Percentiles rank a stretch among this genome's conserved stretches.
Evolutionary conservation across 2,888 invertebrate species (phyloP).

Genomic region (Euzophera pinguis): DNA sequence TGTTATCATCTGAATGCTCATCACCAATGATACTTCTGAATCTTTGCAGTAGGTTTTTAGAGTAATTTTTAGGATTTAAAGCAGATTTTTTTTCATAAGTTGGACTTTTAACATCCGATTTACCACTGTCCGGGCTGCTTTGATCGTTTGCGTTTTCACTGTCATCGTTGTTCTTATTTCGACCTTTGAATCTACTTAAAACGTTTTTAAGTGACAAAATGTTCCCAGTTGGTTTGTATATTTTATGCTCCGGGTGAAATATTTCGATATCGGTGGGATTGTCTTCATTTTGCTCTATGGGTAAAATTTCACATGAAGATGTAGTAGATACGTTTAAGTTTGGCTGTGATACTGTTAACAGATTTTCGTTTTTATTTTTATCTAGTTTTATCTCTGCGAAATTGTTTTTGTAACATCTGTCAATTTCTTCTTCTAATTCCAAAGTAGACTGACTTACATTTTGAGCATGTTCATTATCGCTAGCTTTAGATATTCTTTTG

Average conservation of each 20-base stretch:
- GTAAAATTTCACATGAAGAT: conserved; percentile 77
- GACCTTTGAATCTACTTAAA: conserved; percentile 75
- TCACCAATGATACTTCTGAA: conserved; percentile 75
- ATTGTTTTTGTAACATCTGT: conserved; percentile 72
- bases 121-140: conserved; percentile 52
- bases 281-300: conserved; percentile 60
- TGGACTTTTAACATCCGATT: conserved; percentile 63
- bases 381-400: conserved; percentile 60
- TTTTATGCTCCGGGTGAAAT: conserved; percentile 89
- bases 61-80: conserved; percentile 67
- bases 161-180: conserved; percentile 59
- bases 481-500: conserved; percentile 52
- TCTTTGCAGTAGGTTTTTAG: conserved; percentile 69
- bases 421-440: conserved; percentile 73
- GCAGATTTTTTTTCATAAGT: conserved; percentile 62
- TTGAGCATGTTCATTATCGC: conserved; percentile 53
- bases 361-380: conserved; percentile 57
- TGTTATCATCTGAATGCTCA: conserved; percentile 62
- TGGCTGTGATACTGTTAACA: conserved; percentile 55
- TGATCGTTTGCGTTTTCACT: conserved; percentile 67
- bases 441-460: conserved; percentile 71
- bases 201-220: conserved; percentile 78
- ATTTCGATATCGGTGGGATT: conserved; percentile 68
- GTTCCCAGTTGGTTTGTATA: conserved; percentile 83
- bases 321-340: conserved; percentile 75